A percentile compares a stretch with the other conserved stretches of the same genome.
Conservation (phyloP, 1,140 invertebrate species). For the Vollenhovia emeryi region DNA sequence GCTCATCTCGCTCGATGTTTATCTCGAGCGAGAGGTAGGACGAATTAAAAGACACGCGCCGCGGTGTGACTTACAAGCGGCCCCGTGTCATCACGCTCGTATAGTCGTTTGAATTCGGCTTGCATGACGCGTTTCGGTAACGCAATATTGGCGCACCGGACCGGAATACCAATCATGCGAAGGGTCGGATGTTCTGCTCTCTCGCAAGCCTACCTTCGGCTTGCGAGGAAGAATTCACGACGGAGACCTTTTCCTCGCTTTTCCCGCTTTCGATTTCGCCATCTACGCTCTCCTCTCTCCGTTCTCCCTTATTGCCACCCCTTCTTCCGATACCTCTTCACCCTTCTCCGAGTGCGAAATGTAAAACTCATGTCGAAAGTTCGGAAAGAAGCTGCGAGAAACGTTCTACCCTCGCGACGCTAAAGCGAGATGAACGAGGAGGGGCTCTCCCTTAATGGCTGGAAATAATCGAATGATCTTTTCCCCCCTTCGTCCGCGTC, state of each 20-base stretch:
- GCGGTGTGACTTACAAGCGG: slow-evolving; percentile 81
- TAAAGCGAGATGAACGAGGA: slow-evolving; percentile 49
- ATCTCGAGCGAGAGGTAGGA: slow-evolving; percentile 57
- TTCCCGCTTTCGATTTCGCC: slow-evolving; percentile 60
- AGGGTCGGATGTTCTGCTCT: slow-evolving; percentile 61
- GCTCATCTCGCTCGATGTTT: slow-evolving; percentile 43
- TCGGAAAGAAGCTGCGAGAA: slow-evolving; percentile 68
- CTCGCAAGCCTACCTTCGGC: slow-evolving; percentile 54
- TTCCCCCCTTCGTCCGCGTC: slow-evolving; percentile 22
- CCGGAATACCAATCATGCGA: slow-evolving; percentile 82
- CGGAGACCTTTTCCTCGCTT: slow-evolving; percentile 18
- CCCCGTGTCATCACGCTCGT: slow-evolving; percentile 67
- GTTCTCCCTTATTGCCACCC: background rate
- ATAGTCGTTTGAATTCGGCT: slow-evolving; percentile 75
- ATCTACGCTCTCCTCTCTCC: slow-evolving; percentile 23
- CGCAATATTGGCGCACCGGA: slow-evolving; percentile 83
- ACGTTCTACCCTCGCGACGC: slow-evolving; percentile 49
- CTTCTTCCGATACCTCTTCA: background rate
- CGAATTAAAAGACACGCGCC: slow-evolving; percentile 81
- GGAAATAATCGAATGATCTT: slow-evolving; percentile 79
- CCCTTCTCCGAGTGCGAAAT: slow-evolving; percentile 73
- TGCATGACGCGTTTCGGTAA: slow-evolving; percentile 83
- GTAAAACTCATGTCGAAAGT: slow-evolving; percentile 84
- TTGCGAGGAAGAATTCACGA: slow-evolving; percentile 44
- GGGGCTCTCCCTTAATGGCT: slow-evolving; percentile 73